phyloP scores from a whole-genome alignment of 2,888 invertebrate genomes.

The Megaustenia siamemsis region DNA sequence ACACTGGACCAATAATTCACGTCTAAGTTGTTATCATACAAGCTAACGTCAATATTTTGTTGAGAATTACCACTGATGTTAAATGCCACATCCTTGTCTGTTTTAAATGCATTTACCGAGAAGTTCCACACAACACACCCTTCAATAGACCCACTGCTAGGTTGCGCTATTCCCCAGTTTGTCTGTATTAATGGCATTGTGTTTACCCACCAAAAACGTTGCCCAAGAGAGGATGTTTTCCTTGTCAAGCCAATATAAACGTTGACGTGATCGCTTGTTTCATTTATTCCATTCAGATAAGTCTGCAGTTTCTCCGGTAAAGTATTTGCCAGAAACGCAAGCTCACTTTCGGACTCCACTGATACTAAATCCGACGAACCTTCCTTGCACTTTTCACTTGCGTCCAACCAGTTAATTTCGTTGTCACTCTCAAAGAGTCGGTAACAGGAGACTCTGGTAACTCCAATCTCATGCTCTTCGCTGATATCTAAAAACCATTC shows the following conservation, averaged over 20 bases:
- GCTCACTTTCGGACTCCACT: not conserved
- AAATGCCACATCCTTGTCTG: not conserved
- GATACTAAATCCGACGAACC: conserved; percentile 5
- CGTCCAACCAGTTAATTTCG: conserved; percentile 15
- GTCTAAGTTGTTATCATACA: not conserved
- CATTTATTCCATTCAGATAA: not conserved
- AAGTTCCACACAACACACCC: conserved; percentile 39
- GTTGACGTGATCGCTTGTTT: not conserved
- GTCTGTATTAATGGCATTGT: conserved; percentile 21
- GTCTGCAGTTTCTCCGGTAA: not conserved
- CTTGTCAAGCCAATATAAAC: conserved; percentile 38
- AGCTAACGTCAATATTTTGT: not conserved
- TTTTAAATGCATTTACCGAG: not conserved
- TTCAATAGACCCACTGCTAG: conserved; percentile 28
- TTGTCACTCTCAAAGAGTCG: not conserved
- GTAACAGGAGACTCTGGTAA: conserved; percentile 22
- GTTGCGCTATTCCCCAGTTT: conserved; percentile 21
- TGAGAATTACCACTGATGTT: not conserved
- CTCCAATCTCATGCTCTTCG: not conserved
- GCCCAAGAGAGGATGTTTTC: conserved; percentile 9
- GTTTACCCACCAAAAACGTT: conserved; percentile 39
- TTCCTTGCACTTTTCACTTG: not conserved
- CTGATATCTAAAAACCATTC: not conserved
- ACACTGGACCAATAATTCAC: conserved; percentile 26
- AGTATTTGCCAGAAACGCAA: not conserved